Percentiles rank a stretch among this genome's conserved stretches.
phyloP scores from a whole-genome alignment of 2,797 vertebrate species.

The Tadarida brasiliensis region DNA sequence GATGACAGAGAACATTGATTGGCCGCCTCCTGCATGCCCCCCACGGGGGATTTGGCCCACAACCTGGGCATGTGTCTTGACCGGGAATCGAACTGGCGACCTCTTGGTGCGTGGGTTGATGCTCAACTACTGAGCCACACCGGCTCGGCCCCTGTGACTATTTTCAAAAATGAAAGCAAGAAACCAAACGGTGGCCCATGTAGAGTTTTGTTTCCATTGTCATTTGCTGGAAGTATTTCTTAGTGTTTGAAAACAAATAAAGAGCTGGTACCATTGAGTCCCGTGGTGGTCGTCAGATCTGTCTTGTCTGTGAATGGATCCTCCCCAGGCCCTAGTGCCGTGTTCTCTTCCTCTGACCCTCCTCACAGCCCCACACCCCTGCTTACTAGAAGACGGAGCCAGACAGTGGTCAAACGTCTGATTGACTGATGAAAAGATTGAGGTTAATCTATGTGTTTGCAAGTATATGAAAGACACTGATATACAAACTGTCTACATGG shows the following conservation, averaged over 20 bases:
- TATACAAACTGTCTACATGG: background rate
- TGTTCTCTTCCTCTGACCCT: background rate
- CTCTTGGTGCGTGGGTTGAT: no score
- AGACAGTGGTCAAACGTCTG: background rate
- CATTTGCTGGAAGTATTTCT: background rate
- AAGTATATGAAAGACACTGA: background rate
- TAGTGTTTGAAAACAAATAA: background rate
- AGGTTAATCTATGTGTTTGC: background rate
- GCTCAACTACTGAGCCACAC: no score
- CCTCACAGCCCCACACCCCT: background rate
- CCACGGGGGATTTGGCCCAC: no score
- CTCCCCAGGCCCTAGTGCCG: background rate
- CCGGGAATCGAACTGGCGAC: no score
- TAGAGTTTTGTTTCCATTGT: background rate
- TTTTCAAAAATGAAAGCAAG: background rate
- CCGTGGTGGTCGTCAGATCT: no score
- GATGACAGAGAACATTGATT: no score
- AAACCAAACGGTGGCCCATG: background rate
- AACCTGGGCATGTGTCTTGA: no score
- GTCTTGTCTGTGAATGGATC: background rate
- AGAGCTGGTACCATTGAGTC: background rate
- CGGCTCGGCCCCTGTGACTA: background rate
- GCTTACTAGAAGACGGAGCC: background rate
- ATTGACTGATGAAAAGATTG: background rate
- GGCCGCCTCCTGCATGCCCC: no score